These are phyloP conservation scores for Diglossa cyanea DNA, from an alignment of 2,797 vertebrate genomes.

Conservation along the genomic window DNA sequence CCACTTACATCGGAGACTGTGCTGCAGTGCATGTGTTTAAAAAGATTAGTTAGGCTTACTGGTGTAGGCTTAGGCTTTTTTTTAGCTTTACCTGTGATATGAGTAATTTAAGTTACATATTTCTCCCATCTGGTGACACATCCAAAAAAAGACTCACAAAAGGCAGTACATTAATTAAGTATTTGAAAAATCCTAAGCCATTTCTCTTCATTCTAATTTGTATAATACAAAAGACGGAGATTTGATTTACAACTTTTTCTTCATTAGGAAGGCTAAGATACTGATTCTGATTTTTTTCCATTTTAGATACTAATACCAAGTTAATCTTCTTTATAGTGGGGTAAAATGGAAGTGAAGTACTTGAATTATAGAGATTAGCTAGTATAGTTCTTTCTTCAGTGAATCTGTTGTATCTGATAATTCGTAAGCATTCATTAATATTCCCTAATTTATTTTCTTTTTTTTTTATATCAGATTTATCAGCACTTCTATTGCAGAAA, in stretches of 20 bases:
- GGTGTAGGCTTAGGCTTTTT: neutral
- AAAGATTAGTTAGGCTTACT: neutral
- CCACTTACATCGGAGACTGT: neutral
- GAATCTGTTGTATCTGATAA: neutral
- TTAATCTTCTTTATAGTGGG: neutral
- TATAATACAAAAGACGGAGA: neutral
- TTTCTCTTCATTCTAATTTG: neutral
- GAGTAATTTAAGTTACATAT: neutral
- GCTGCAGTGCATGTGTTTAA: neutral
- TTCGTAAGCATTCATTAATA: neutral
- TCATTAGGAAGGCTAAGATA: neutral
- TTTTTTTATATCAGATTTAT: neutral
- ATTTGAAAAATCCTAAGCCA: neutral
- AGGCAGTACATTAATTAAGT: neutral
- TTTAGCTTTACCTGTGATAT: neutral
- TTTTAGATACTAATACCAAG: neutral
- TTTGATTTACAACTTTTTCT: neutral
- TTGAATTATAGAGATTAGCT: slow-evolving; percentile 8
- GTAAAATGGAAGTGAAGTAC: neutral
- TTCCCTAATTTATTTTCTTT: neutral
- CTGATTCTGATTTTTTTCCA: neutral
- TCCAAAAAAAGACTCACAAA: neutral
- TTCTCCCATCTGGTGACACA: neutral
- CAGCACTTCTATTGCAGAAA: neutral
- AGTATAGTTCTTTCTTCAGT: neutral